Evolutionary conservation across 2,797 vertebrate genomes (phyloP).

Genomic region (Denticeps clupeoides): DNA sequence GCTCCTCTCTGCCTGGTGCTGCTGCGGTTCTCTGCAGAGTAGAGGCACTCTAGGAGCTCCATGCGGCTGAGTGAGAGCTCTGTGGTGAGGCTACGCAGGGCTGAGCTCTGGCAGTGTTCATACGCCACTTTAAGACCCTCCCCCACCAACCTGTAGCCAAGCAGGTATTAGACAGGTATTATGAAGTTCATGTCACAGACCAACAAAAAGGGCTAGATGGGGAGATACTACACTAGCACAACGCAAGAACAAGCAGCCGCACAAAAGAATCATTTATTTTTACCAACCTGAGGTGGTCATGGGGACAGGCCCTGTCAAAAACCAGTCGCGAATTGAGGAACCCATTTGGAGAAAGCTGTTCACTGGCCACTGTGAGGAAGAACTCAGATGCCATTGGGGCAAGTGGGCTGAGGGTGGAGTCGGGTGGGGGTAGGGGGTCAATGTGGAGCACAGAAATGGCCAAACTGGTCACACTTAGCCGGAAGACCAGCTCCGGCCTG

Average conservation of each 20-base stretch:
- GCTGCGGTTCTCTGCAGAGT: constrained; percentile 67
- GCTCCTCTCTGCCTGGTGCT: constrained; percentile 67
- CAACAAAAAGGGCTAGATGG: no score
- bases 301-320: constrained; percentile 87
- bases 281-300: constrained; percentile 89
- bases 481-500: constrained; percentile 83
- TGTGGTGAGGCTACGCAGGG: constrained; percentile 70
- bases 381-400: constrained; percentile 81
- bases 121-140: constrained; percentile 79
- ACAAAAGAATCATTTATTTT: no score
- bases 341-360: constrained; percentile 60
- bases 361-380: constrained; percentile 70
- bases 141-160: constrained; percentile 74
- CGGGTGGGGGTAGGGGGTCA: constrained; percentile 85
- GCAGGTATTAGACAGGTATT: no score
- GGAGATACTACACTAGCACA: no score
- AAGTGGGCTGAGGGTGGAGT: constrained; percentile 74
- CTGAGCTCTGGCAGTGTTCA: constrained; percentile 81
- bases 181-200: no score
- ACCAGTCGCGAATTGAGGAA: constrained; percentile 72
- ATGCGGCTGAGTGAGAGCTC: constrained; percentile 76
- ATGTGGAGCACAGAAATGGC: constrained; percentile 90
- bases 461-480: constrained; percentile 70
- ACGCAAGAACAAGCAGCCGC: no score
- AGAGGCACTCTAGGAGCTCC: constrained; percentile 90